phyloP scores from a whole-genome alignment of 1,140 invertebrate genomes.

The Panulirus ornatus region DNA sequence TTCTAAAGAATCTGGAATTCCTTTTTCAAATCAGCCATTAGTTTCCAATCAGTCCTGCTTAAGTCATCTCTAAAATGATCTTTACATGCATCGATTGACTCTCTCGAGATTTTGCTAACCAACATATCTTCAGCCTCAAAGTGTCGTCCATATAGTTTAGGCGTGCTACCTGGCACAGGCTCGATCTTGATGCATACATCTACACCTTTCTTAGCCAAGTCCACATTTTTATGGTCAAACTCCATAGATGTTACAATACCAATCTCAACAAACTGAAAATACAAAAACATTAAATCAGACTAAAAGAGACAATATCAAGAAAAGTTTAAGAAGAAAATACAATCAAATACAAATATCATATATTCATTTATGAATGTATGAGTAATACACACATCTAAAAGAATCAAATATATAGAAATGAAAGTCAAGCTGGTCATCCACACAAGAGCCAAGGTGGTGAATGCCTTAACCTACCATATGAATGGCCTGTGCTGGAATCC shows the following conservation, averaged over 20 bases:
- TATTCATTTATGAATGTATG: background rate
- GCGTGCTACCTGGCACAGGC: constrained; percentile 95
- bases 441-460: no score
- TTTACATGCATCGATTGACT: constrained; percentile 99
- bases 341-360: background rate
- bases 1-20: constrained; percentile 94
- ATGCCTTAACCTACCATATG: no score
- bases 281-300: background rate
- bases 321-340: background rate
- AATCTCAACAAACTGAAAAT: constrained; percentile 93
- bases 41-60: constrained; percentile 96
- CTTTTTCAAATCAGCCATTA: constrained; percentile 99
- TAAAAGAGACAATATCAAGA: background rate
- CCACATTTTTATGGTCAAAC: constrained; percentile 88
- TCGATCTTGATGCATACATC: constrained; percentile 99
- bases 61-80: constrained; percentile 99
- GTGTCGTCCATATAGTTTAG: constrained; percentile 98
- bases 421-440: no score
- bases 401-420: background rate
- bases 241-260: constrained; percentile 97
- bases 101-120: constrained; percentile 97
- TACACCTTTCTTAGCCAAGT: constrained; percentile 95
- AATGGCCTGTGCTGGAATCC: no score
- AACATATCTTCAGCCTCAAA: constrained; percentile 97
- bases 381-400: background rate